Percentiles rank a stretch among this genome's conserved stretches.
Evolutionary conservation across 2,888 invertebrate species (phyloP).

Genomic region (Conops quadrifasciatus): DNA sequence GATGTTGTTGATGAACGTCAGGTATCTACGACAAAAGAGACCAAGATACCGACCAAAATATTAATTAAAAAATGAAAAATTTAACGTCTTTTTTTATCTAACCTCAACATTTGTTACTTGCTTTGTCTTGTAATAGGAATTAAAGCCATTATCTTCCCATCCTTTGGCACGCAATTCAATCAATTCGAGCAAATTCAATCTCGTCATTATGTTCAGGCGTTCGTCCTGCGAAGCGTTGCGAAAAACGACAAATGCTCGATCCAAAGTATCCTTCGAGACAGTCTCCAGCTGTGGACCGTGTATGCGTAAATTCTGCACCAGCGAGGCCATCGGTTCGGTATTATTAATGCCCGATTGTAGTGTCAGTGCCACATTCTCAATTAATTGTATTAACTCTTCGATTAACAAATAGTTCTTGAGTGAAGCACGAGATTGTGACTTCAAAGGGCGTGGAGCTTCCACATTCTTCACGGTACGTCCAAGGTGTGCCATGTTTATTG

Average conservation of each 20-base stretch:
- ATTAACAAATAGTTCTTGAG: slow-evolving; percentile 68
- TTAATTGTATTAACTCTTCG: slow-evolving; percentile 83
- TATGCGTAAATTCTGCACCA: slow-evolving; percentile 83
- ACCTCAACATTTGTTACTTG: slow-evolving; percentile 70
- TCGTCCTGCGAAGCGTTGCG: slow-evolving; percentile 90
- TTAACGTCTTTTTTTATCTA: no score
- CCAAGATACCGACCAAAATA: not conserved
- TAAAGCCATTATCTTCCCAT: slow-evolving; percentile 88
- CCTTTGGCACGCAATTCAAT: slow-evolving; percentile 92
- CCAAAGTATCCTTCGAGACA: slow-evolving; percentile 84
- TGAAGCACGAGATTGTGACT: slow-evolving; percentile 68
- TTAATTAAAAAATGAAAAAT: no score
- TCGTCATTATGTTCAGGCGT: slow-evolving; percentile 83
- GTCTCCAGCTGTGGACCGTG: slow-evolving; percentile 83
- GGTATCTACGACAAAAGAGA: slow-evolving; percentile 47
- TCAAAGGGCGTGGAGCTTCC: slow-evolving; percentile 79
- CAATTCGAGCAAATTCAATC: slow-evolving; percentile 88
- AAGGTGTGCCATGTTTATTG: slow-evolving; percentile 67
- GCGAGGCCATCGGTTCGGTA: slow-evolving; percentile 78
- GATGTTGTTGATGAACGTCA: slow-evolving; percentile 44
- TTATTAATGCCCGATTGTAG: slow-evolving; percentile 77
- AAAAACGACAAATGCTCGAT: slow-evolving; percentile 84
- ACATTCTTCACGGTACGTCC: slow-evolving; percentile 77
- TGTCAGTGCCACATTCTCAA: slow-evolving; percentile 81
- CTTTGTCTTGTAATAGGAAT: slow-evolving; percentile 81